Percentiles rank a stretch among this genome's conserved stretches.
Evolutionary conservation across 1,140 invertebrate species (phyloP).

Genomic region (Grapholita molesta): DNA sequence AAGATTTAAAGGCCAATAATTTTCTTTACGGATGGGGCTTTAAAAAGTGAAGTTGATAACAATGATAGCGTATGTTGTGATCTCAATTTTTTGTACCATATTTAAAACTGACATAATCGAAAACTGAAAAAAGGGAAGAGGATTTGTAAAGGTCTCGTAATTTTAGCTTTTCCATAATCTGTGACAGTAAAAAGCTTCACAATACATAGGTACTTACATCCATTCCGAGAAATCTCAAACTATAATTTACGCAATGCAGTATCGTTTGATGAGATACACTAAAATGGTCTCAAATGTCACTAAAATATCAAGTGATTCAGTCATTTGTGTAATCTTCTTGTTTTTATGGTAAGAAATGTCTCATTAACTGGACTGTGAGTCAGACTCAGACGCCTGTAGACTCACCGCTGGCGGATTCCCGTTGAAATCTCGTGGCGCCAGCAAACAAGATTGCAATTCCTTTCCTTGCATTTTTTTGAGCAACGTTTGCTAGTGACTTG

Average conservation of each 20-base stretch:
- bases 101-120: too few species aligned
- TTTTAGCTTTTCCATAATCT: too few species aligned
- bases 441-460: not conserved
- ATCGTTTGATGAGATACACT: not conserved
- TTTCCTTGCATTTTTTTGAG: not conserved
- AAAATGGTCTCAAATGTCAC: not conserved
- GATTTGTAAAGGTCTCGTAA: too few species aligned
- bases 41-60: not conserved
- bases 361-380: constrained; percentile 6
- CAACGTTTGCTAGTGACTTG: not conserved
- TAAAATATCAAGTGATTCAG: not conserved
- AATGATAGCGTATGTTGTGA: too few species aligned
- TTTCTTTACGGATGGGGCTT: not conserved
- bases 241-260: too few species aligned
- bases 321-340: not conserved
- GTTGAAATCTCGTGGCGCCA: constrained; percentile 2
- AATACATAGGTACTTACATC: too few species aligned
- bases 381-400: not conserved
- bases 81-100: too few species aligned
- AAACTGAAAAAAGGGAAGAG: too few species aligned
- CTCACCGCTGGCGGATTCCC: constrained; percentile 1
- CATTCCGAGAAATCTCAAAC: too few species aligned
- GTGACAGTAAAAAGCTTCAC: too few species aligned
- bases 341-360: not conserved
- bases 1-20: not conserved